Evolutionary conservation across 2,797 vertebrate genomes (phyloP), one percentile per base, ranked within the genome.

Genomic region (Aulostomus chinensis): DNA sequence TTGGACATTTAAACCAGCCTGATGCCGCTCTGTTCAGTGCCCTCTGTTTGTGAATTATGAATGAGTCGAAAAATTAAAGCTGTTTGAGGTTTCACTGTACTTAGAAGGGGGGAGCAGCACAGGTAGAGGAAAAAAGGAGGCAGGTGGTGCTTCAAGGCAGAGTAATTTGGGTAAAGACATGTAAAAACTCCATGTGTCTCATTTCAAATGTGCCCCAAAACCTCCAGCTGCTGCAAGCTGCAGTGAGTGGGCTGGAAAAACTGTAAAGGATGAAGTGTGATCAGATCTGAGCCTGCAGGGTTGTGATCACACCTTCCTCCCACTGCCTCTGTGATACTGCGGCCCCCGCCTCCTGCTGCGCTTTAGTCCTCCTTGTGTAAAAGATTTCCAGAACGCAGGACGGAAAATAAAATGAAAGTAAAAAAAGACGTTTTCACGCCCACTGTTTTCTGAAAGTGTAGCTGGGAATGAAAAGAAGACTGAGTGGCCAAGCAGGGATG

Each of bases 51-150:
- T 86, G 73, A 85, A 78, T 88, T 78, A 80, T 85, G 74, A 58
- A 87, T 86, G 73, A 86, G 68, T 66, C 51, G 73, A 78, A 77
- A 88, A 86, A 87, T 78, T 68, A 74, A 72, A 71, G 54, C 57
- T 61, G 34, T 52, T 63, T 68, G 65, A 58, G 71, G 81, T 86
- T 84, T 80, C 69, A 81, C 57, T 45, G 68, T 67, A n/a, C n/a
- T n/a, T n/a, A 42, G 52, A 54, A 26, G 3, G 35, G 39, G 21
- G 34, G 45, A 67, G 45, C 37, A 26, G 36, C 38, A n/a, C 10
- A 31, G 18, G 29, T 16, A 50, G 16, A 52, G 2, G 24, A 28
- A 58, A 57, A 14, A 52, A 2, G 24, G 28, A 56, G 54, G 57
- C 26, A 56, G 33, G n/a, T n/a, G n/a, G n/a, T n/a, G n/a, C n/a